Percentiles rank a stretch among this genome's conserved stretches.
Evolutionary conservation across 2,113 vertebrate species (phyloP).

Genomic region (Paralichthys olivaceus): DNA sequence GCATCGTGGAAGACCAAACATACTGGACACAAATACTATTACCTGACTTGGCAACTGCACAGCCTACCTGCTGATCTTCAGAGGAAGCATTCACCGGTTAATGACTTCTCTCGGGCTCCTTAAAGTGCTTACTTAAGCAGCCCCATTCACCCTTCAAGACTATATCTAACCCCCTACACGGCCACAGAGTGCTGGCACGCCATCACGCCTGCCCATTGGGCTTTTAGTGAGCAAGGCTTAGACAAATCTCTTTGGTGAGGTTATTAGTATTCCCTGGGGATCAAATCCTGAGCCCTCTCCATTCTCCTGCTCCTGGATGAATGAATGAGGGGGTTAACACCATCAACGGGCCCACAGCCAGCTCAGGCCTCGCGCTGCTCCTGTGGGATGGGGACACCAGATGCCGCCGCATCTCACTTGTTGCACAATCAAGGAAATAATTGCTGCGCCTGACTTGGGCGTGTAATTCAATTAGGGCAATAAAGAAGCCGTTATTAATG

Average conservation of each 20-base stretch:
- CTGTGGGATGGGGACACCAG: constrained; percentile 50
- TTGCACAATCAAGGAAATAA: constrained; percentile 63
- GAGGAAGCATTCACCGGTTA: constrained; percentile 21
- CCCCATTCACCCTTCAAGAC: constrained; percentile 21
- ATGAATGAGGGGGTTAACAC: constrained; percentile 57
- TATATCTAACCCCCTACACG: constrained; percentile 11
- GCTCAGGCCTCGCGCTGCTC: constrained; percentile 33
- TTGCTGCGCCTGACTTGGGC: constrained; percentile 47
- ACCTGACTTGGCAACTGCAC: constrained; percentile 8
- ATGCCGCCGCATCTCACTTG: constrained; percentile 61
- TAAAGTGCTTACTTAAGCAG: constrained; percentile 36
- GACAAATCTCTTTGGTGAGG: constrained; percentile 51
- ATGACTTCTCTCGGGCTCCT: constrained; percentile 48
- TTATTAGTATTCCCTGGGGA: constrained; percentile 51
- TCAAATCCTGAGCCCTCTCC: constrained; percentile 39
- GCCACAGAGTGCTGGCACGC: constrained; percentile 37
- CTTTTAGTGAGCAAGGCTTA: constrained; percentile 30
- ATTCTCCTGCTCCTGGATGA: constrained; percentile 42
- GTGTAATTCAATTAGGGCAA: constrained; percentile 65
- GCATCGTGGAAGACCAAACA: not conserved
- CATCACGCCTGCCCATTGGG: constrained; percentile 19
- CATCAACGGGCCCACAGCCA: constrained; percentile 46
- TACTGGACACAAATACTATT: not conserved
- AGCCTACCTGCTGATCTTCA: constrained; percentile 29
- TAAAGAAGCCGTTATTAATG: constrained; percentile 40